Evolutionary conservation across 1,140 invertebrate species (phyloP).

Genomic region (Halictus rubicundus): DNA sequence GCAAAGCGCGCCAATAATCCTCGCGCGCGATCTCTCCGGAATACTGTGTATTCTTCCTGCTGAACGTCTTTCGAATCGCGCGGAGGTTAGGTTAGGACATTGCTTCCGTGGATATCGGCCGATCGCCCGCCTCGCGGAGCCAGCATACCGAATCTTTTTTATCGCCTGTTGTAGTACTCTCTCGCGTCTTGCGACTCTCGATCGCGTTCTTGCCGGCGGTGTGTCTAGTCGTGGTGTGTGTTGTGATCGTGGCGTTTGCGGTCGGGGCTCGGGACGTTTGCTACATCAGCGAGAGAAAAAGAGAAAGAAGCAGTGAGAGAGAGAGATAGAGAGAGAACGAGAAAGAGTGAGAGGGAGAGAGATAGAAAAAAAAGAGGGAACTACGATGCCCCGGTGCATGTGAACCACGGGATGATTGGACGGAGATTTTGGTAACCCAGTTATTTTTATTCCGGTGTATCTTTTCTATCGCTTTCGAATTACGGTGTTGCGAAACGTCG

Average conservation of each 20-base stretch:
- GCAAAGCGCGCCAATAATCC: slow-evolving; percentile 44
- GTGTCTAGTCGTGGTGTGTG: not conserved
- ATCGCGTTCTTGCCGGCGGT: slow-evolving; percentile 26
- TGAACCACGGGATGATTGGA: slow-evolving; percentile 41
- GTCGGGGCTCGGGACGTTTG: not conserved
- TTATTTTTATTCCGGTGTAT: slow-evolving; percentile 47
- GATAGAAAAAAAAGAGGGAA: not conserved
- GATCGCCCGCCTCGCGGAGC: slow-evolving; percentile 40
- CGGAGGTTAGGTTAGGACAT: slow-evolving; percentile 67
- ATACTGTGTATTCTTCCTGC: slow-evolving; percentile 19
- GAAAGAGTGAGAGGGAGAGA: not conserved
- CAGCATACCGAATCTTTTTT: slow-evolving; percentile 20
- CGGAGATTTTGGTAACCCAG: slow-evolving; percentile 53
- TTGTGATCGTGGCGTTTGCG: slow-evolving; percentile 24
- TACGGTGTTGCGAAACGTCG: slow-evolving; percentile 18
- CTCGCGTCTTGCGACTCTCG: not conserved
- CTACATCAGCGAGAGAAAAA: too few species aligned
- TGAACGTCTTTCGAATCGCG: slow-evolving; percentile 47
- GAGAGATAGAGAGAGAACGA: too few species aligned
- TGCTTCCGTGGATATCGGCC: slow-evolving; percentile 64
- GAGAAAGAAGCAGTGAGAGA: too few species aligned
- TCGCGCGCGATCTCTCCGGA: slow-evolving; percentile 3
- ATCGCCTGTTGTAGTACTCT: slow-evolving; percentile 18
- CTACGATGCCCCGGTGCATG: slow-evolving; percentile 23
- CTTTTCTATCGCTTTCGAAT: slow-evolving; percentile 37